Base-by-base conservation (phyloP, 2,113 vertebrate species). In the Hemicordylus capensis region DNA sequence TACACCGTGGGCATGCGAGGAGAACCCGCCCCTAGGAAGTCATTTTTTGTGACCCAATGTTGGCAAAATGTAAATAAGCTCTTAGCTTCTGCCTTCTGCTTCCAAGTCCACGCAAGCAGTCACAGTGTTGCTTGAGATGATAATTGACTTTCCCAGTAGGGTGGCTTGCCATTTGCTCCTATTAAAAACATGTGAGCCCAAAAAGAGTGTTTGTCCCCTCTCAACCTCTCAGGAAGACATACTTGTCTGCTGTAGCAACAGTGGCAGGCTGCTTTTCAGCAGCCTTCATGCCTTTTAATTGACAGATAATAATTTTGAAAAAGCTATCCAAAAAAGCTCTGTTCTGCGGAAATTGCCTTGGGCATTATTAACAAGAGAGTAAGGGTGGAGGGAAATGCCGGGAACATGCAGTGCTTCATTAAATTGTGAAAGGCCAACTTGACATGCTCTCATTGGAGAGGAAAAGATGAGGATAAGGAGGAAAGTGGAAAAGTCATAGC, bases 371-470 rank as follows among this genome's bases (percentile, higher is more conserved):
- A 93, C 85, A 72, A 42, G 9, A 81, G 61, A 87, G 48, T 67
- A 72, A 91, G 75, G 89, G 90, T 89, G 86, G 44, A 89, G 79
- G 42, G 83, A 93, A 92, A 73, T 56, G 42, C 0, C 24, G 3
- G 78, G 87, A 89, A 94, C 94, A 90, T 75, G 69, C n/a, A 90
- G 94, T 93, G 22, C 89, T 93, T 92, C 78, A 73, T 92, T 93
- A 94, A 88, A 80, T 64, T 76, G 70, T 81, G 73, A 87, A 84
- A 93, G 92, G 91, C 67, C 94, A 90, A 88, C 92, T 90, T 94
- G 93, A 95, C 94, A 94, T 90, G 87, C 42, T 92, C 66, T 76
- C 59, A 26, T n/a, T 85, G 81, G 89, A 91, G 90, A 88, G 67
- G 70, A 54, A 75, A 67, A 89, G 73, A 67, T 85, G 87, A 84